phyloP scores from a whole-genome alignment of 2,888 invertebrate genomes.

The Sinhomidia bicolor region DNA sequence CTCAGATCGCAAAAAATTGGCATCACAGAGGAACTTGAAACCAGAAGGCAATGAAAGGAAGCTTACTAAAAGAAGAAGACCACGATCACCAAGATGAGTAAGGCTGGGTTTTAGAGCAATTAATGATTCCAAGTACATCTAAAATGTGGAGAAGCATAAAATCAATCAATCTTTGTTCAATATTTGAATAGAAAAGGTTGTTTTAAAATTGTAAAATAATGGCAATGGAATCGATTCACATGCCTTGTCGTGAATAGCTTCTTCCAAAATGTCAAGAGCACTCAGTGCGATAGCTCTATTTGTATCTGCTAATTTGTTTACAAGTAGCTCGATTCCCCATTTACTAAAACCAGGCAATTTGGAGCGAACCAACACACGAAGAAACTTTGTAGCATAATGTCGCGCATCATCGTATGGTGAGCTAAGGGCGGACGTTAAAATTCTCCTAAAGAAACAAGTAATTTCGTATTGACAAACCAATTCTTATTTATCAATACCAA shows the following conservation, averaged over 20 bases:
- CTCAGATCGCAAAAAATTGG: constrained; percentile 87
- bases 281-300: constrained; percentile 90
- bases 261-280: constrained; percentile 92
- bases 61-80: constrained; percentile 88
- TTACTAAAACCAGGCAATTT: constrained; percentile 86
- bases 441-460: constrained; percentile 82
- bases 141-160: constrained; percentile 75
- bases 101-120: constrained; percentile 87
- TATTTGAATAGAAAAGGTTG: no score
- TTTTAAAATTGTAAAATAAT: not conserved
- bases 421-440: constrained; percentile 84
- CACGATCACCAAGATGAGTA: constrained; percentile 88
- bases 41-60: constrained; percentile 89
- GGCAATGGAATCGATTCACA: no score
- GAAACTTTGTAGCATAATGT: constrained; percentile 95
- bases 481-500: no score
- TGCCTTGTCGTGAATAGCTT: constrained; percentile 95
- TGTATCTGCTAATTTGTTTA: constrained; percentile 92
- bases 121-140: constrained; percentile 89
- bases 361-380: constrained; percentile 92
- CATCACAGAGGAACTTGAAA: constrained; percentile 85
- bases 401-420: constrained; percentile 84
- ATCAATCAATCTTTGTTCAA: no score
- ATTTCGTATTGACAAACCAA: no score
- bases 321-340: constrained; percentile 94